Evolutionary conservation across 2,797 vertebrate species (phyloP).

Genomic region (Melanogrammus aeglefinus): DNA sequence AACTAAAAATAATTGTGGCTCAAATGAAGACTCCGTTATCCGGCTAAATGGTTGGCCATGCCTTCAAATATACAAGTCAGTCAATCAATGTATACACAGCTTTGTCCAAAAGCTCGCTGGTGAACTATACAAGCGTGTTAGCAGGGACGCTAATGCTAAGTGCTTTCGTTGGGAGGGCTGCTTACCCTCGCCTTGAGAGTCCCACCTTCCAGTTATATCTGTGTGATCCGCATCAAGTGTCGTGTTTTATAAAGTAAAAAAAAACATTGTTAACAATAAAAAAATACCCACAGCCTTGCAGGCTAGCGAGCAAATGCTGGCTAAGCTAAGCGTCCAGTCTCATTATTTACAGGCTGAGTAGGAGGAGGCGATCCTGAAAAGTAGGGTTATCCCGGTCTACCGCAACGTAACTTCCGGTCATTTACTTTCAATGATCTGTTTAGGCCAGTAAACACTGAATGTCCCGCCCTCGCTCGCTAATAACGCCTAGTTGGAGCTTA

Average conservation of each 20-base stretch:
- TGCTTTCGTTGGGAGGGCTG: background rate
- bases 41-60: background rate
- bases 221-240: slow-evolving; percentile 41
- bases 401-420: background rate
- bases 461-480: background rate
- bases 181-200: slow-evolving; percentile 62
- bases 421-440: background rate
- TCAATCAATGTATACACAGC: background rate
- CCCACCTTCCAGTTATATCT: slow-evolving; percentile 26
- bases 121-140: background rate
- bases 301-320: slow-evolving; percentile 22
- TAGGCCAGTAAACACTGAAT: background rate
- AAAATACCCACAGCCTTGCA: slow-evolving; percentile 13
- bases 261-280: slow-evolving; percentile 13
- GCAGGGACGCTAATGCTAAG: background rate
- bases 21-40: background rate
- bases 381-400: background rate
- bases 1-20: background rate
- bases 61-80: background rate
- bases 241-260: background rate
- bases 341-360: background rate
- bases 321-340: background rate
- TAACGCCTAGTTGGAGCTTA: background rate
- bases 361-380: background rate
- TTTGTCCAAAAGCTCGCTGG: background rate